These are phyloP conservation scores for Characodon lateralis DNA, from an alignment of 2,797 vertebrate species.

Conservation along the genomic window DNA sequence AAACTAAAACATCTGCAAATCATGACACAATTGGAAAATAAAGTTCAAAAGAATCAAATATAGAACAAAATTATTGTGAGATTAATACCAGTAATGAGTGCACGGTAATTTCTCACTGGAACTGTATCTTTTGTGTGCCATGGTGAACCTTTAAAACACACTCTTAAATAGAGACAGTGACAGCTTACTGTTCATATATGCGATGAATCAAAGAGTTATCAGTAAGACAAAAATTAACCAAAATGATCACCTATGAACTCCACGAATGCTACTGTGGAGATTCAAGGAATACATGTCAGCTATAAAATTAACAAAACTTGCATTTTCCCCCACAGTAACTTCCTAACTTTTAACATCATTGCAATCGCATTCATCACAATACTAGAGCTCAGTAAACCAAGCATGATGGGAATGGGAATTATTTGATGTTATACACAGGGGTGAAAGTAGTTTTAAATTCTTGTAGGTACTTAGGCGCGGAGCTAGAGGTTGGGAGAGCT, in stretches of 20 bases:
- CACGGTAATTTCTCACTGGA: background rate
- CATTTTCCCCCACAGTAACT: background rate
- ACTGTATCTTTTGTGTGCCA: background rate
- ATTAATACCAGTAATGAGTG: background rate
- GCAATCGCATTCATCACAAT: slow-evolving; percentile 8
- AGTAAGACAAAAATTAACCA: background rate
- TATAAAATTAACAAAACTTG: background rate
- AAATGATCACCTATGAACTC: background rate
- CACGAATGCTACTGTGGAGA: background rate
- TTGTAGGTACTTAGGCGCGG: too few relatives aligned
- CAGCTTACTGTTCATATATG: background rate
- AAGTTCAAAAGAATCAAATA: too few relatives aligned
- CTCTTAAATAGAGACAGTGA: background rate
- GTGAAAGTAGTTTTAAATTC: too few relatives aligned
- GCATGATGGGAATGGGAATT: slow-evolving; percentile 18
- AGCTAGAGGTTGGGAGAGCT: too few relatives aligned
- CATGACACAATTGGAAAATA: too few relatives aligned
- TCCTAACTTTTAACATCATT: slow-evolving; percentile 11
- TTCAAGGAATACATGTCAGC: background rate
- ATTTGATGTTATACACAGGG: slow-evolving; percentile 27
- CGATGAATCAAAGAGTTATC: background rate
- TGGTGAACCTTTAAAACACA: background rate
- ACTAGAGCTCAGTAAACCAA: slow-evolving; percentile 33
- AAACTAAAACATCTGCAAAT: too few relatives aligned
- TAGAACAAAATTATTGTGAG: background rate